Evolutionary conservation across 2,888 invertebrate species (phyloP).

Genomic region (Buathra laborator): DNA sequence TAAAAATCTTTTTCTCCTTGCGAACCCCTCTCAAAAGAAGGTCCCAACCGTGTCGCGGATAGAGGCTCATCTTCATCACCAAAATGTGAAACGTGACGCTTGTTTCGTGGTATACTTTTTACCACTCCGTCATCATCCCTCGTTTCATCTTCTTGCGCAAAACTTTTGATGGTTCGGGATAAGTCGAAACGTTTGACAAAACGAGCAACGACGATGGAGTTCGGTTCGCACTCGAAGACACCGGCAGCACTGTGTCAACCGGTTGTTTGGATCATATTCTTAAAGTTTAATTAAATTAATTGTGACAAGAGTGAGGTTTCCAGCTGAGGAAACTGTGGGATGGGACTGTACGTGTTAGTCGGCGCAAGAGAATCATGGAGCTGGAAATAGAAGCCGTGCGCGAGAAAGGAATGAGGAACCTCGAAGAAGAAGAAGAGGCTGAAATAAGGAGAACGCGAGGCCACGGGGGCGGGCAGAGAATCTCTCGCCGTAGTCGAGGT

Average conservation of each 20-base stretch:
- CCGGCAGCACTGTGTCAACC: constrained; percentile 17
- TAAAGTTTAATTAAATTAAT: constrained; percentile 83
- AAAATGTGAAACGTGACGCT: constrained; percentile 26
- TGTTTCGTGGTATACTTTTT: constrained; percentile 19
- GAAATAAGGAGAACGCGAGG: constrained; percentile 16
- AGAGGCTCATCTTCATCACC: constrained; percentile 39
- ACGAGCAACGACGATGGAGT: constrained; percentile 31
- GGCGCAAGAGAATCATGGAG: constrained; percentile 60
- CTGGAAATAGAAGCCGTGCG: constrained; percentile 63
- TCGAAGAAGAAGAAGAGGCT: constrained; percentile 26
- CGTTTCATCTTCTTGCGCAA: constrained; percentile 19
- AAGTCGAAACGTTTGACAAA: constrained; percentile 10
- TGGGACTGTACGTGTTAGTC: constrained; percentile 16
- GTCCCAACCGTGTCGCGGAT: constrained; percentile 11
- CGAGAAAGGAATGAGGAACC: constrained; percentile 40
- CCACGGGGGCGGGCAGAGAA: constrained; percentile 17
- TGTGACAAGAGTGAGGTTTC: constrained; percentile 69
- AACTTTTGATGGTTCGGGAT: constrained; percentile 24
- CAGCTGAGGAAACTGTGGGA: background rate
- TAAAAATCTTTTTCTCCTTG: constrained; percentile 31
- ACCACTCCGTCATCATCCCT: constrained; percentile 10
- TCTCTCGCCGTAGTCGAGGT: constrained; percentile 76
- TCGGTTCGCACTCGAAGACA: background rate
- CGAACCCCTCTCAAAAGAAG: constrained; percentile 1
- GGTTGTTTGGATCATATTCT: constrained; percentile 71